Base-by-base conservation (phyloP, 1,140 invertebrate species). In the Tribolium castaneum region DNA sequence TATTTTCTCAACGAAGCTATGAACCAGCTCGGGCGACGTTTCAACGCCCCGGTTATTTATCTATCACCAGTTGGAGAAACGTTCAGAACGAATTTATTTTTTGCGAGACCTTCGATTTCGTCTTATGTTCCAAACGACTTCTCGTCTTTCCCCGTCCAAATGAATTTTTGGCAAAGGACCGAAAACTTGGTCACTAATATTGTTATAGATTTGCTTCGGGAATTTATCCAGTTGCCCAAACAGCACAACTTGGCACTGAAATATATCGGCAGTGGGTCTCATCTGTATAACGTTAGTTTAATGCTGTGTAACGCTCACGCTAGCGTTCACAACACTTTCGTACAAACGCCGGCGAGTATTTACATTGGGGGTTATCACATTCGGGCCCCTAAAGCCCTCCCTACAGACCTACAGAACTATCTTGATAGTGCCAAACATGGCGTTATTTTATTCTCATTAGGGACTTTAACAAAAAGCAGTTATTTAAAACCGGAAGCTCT, bases 1-100 rank as follows among this genome's bases (percentile, higher is more conserved):
- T 87, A 88, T 72, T 93, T 93, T 81, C 92, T 92, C 50, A 90
- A 89, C 52, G 91, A 93, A 75, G 93, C 92, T 81, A 89, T 90
- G 80, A 84, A 92, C 70, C 90, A 88, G 6, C 85, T 93, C 9
- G 88, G 89, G 30, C 86, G 91, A 72, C 89, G 90, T 78, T 88
- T 92, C 12, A 86, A 90, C 5, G 19, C 59, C 1, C 59, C 59
- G 12, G 5, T 66, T 12, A 34, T 66, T 34, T 12, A 35, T 6
- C 34, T 66, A 9, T 9, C 9, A 34, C 12, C 59, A 4, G 34
- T 66, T 6, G 59, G 22, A 3, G 19, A 19, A 25, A 66, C 6
- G 6, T 10, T 9, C 10, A 16, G 3, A 9, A 10, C 9, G 10
- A 80, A 86, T 85, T 2, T 87, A 88, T 30, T 66, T 6, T 9